These are phyloP conservation scores for Actinemys pallida DNA, from an alignment of 2,113 vertebrate genomes.

Conservation along the genomic window DNA sequence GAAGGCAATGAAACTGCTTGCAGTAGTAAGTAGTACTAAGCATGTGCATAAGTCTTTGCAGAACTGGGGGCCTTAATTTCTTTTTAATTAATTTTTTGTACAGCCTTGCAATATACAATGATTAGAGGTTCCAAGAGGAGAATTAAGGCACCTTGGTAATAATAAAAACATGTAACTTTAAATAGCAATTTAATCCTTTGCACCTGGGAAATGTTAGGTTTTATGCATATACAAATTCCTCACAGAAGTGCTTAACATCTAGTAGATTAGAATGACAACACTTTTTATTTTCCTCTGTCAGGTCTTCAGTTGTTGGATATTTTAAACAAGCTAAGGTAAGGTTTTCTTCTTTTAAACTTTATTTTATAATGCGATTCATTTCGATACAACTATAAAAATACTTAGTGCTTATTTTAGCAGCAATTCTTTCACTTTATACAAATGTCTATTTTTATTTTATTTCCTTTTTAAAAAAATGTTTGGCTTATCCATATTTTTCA, in stretches of 20 bases:
- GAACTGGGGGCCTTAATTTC: neutral
- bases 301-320: slow-evolving; percentile 94
- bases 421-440: neutral
- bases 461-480: neutral
- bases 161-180: neutral
- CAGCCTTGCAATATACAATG: neutral
- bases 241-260: neutral
- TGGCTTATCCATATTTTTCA: neutral
- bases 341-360: neutral
- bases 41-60: neutral
- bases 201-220: neutral
- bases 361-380: neutral
- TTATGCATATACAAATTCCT: neutral
- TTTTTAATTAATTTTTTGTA: neutral
- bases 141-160: neutral
- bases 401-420: neutral
- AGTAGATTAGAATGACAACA: neutral
- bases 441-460: neutral
- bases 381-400: neutral
- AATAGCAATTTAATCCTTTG: neutral
- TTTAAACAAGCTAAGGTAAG: slow-evolving; percentile 93
- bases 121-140: neutral
- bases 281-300: slow-evolving; percentile 55
- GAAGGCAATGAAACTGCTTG: neutral
- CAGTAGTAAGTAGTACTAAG: neutral